Evolutionary conservation across 1,140 invertebrate genomes (phyloP).

Genomic region (Rhopalosiphum maidis): DNA sequence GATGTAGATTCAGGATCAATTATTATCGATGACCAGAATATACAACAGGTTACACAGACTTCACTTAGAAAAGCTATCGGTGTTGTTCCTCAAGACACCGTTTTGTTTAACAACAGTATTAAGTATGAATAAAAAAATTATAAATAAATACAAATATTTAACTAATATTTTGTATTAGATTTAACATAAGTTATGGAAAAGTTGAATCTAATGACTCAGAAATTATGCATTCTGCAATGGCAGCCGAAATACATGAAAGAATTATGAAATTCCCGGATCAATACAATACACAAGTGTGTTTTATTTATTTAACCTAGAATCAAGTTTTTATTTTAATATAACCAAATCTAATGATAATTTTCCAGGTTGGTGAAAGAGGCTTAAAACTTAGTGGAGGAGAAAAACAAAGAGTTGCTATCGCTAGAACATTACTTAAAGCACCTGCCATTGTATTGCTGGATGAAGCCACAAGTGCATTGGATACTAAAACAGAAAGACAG

Average conservation of each 20-base stretch:
- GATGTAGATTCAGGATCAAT: slow-evolving; percentile 87
- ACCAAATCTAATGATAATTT: slow-evolving; percentile 42
- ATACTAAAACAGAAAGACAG: slow-evolving; percentile 84
- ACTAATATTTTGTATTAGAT: slow-evolving; percentile 66
- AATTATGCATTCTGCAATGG: slow-evolving; percentile 85
- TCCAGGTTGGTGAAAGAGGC: slow-evolving; percentile 79
- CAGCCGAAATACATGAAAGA: slow-evolving; percentile 92
- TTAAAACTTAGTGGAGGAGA: slow-evolving; percentile 85
- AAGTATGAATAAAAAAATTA: slow-evolving; percentile 65
- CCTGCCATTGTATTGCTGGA: slow-evolving; percentile 87
- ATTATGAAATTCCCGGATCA: slow-evolving; percentile 87
- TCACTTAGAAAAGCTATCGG: slow-evolving; percentile 81
- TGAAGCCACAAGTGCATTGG: slow-evolving; percentile 87
- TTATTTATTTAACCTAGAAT: not conserved
- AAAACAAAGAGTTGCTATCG: slow-evolving; percentile 93
- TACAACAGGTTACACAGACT: slow-evolving; percentile 79
- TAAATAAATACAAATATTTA: slow-evolving; percentile 54
- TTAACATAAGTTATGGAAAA: slow-evolving; percentile 94
- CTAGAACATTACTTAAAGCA: slow-evolving; percentile 85
- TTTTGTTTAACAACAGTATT: slow-evolving; percentile 94
- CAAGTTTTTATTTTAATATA: not conserved
- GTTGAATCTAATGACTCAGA: slow-evolving; percentile 80
- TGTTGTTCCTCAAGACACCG: slow-evolving; percentile 97
- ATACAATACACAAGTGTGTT: slow-evolving; percentile 74
- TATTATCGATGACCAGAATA: slow-evolving; percentile 84